A percentile compares a stretch with the other conserved stretches of the same genome.
Evolutionary conservation across 2,113 vertebrate species (phyloP).

Genomic region (Sebastes fasciatus): DNA sequence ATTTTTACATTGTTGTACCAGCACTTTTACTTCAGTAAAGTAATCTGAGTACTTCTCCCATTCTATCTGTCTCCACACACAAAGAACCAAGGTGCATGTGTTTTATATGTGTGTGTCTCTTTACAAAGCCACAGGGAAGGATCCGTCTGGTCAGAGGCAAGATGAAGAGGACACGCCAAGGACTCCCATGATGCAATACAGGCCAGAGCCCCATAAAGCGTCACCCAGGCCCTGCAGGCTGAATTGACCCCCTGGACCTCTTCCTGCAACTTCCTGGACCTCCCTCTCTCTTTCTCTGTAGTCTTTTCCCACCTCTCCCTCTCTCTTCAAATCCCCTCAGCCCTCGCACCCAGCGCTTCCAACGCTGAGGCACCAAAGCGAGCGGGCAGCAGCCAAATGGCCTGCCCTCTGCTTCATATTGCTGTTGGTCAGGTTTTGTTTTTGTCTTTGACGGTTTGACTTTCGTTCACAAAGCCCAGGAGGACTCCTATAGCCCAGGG

Average conservation of each 20-base stretch:
- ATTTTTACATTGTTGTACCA: neutral
- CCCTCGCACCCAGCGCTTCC: conserved; percentile 44
- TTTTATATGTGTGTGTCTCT: conserved; percentile 42
- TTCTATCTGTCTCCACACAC: conserved; percentile 19
- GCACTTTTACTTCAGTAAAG: neutral
- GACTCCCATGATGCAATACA: conserved; percentile 75
- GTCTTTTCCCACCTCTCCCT: conserved; percentile 56
- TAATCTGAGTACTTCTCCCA: neutral
- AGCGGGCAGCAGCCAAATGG: conserved; percentile 79
- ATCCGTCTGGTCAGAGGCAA: conserved; percentile 70
- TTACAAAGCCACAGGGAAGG: conserved; percentile 60
- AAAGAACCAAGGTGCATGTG: conserved; percentile 55
- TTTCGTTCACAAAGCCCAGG: conserved; percentile 81
- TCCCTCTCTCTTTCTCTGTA: conserved; percentile 39
- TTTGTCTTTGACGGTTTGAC: conserved; percentile 84
- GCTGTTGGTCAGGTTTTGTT: conserved; percentile 84
- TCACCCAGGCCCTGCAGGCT: conserved; percentile 68
- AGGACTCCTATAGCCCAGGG: conserved; percentile 75
- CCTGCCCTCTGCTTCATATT: conserved; percentile 81
- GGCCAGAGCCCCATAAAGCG: conserved; percentile 53
- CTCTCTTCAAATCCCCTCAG: conserved; percentile 40
- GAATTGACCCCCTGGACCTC: conserved; percentile 72
- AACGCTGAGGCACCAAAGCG: conserved; percentile 48
- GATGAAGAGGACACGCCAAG: conserved; percentile 79
- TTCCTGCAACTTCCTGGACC: conserved; percentile 62